Evolutionary conservation across 1,140 invertebrate genomes (phyloP), one percentile per base, ranked within the genome.

Genomic region (Drosophila simulans): DNA sequence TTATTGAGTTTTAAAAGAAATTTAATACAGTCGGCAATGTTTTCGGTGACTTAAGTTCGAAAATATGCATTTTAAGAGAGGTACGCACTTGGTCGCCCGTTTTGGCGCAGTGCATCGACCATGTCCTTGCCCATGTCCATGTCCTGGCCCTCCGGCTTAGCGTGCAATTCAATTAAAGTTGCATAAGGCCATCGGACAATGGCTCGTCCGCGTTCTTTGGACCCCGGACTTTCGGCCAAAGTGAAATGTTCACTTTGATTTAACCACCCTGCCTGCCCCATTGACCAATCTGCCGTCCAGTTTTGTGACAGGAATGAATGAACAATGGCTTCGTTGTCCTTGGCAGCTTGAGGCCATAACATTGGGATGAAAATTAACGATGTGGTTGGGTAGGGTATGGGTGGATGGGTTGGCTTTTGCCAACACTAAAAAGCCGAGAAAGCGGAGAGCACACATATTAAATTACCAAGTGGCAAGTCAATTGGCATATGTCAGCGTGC

Each of bases 161-260:
- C 79, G 74, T 88, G 83, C 83, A 86, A 86, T 86, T 86, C 83
- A 86, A 86, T 86, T 86, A 86, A 86, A 79, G 79, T 86, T 86
- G 83, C 83, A 86, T 86, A 88, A 88, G 83, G 75, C 78, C 73
- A 74, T 68, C 54, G 72, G 72, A 76, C 72, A 76, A 76, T 66
- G 72, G 72, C 53, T 65, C 56, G 48, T 65, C 56, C 53, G 72
- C 51, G 66, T 27, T 22, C 45, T 45, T 17, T 31, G 31, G 7
- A 8, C 46, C 5, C 66, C 42, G 49, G 17, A 15, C 63, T 55
- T 48, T 66, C 8, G 66, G 63, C 62, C 66, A 55, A 68, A 68
- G 25, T 57, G 66, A 70, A 70, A 70, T 70, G 66, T 57, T 70
- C 66, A 56, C 64, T 70, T 69, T 70, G 66, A 70, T 70, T 70